Evolutionary conservation across 2,113 vertebrate species (phyloP), one percentile per base, ranked within the genome.

Genomic region (Litocranius walleri): DNA sequence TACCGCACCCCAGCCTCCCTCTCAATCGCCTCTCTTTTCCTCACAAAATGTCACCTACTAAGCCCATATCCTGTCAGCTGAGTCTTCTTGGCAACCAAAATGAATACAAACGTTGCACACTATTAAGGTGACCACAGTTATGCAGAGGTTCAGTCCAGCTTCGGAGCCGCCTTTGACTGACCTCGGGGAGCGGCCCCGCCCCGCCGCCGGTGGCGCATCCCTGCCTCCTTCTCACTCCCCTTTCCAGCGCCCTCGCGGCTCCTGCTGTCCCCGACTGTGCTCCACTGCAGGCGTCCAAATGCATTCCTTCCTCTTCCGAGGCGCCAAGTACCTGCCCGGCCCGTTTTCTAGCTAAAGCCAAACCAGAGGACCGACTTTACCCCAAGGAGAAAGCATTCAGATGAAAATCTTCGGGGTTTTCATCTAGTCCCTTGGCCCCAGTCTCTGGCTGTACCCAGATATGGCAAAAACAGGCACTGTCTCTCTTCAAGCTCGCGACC

Each of bases 101-200:
- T 9, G 85, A 96, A 88, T 43, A 84, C 62, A 80, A 64, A 77
- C n/a, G 5, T 91, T 90, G 96, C 85, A 90, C 50, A 95, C 84
- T 52, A 77, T 88, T 52, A 97, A 88, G 95, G 94, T 95, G 93
- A 96, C 96, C 93, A 74, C 91, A 97, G 78, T 90, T 95, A 93
- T 67, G 87, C 25, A 52, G 50, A 11, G 52, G 78, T 12, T 13
- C 36, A 1, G 0, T 43, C n/a, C 30, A 30, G 80, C 80, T 74
- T 71, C 8, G 15, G 48, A 78, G 71, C 9, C 5, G 43, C 92
- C 50, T 67, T 62, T 33, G 33, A 56, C 93, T 27, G 80, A 84
- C 36, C 91, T 94, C 50, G 27, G 36, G 48, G 43, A 77, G n/a
- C 6, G 0, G 14, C 36, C 61, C n/a, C 40, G 27, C 40, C 87